phyloP scores from a whole-genome alignment of 2,113 vertebrate genomes.

The Laticauda laticaudata region DNA sequence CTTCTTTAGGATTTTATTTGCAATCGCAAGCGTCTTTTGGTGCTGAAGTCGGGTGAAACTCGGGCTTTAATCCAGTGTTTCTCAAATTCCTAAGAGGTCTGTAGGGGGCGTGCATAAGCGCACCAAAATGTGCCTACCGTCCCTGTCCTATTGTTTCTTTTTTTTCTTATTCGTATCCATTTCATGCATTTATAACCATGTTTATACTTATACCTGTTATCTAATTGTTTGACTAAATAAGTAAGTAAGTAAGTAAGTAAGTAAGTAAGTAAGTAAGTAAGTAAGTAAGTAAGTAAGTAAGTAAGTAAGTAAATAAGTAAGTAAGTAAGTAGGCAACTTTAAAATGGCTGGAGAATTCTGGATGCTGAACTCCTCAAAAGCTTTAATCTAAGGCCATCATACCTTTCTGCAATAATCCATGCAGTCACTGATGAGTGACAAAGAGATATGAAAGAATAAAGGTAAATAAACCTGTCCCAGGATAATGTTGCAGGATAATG shows the following conservation, averaged over 20 bases:
- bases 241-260: no score
- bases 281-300: neutral
- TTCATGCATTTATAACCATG: no score
- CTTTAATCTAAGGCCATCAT: neutral
- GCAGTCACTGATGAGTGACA: neutral
- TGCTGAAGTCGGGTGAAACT: neutral
- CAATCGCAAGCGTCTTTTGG: neutral
- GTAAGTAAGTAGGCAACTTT: neutral
- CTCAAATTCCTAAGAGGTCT: neutral
- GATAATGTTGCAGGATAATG: neutral
- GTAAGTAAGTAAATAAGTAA: no score
- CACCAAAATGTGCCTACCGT: no score
- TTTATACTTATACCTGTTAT: no score
- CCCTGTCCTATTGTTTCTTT: no score
- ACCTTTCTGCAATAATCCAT: neutral
- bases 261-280: no score
- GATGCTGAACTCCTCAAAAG: neutral
- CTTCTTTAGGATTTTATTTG: neutral
- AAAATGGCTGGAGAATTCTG: neutral
- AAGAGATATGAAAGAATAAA: neutral
- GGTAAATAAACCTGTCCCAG: neutral
- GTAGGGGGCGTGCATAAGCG: no score
- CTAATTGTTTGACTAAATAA: no score
- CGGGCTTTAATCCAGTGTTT: neutral
- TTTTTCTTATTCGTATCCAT: no score